A percentile compares a stretch with the other conserved stretches of the same genome.
Evolutionary conservation across 2,113 vertebrate species (phyloP).

Genomic region (Pachyramphus minor): DNA sequence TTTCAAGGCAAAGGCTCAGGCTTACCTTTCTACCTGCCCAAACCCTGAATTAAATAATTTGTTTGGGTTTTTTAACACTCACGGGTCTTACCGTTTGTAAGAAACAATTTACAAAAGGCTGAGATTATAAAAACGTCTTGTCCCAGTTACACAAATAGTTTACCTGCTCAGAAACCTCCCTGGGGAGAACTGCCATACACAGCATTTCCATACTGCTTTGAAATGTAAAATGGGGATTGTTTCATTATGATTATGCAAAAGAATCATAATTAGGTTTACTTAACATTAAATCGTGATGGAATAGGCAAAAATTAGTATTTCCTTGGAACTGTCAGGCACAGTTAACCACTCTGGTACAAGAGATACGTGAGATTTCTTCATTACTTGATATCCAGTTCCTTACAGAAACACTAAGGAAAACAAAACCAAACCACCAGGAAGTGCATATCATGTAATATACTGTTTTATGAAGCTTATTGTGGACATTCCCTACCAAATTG

Average conservation of each 20-base stretch:
- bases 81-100: not conserved
- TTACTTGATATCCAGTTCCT: not conserved
- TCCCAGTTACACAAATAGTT: not conserved
- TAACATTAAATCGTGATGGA: not conserved
- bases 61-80: fast-evolving
- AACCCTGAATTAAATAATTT: not conserved
- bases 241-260: not conserved
- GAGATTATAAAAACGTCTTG: not conserved
- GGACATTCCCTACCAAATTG: not conserved
- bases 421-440: not conserved
- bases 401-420: not conserved
- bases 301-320: not conserved
- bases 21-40: not conserved
- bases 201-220: not conserved
- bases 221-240: not conserved
- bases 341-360: not conserved
- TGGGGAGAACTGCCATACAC: not conserved
- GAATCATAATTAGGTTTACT: not conserved
- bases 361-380: not conserved
- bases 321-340: not conserved
- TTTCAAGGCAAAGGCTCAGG: not conserved
- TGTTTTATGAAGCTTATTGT: not conserved
- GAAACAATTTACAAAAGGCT: not conserved
- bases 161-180: not conserved
- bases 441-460: not conserved